phyloP scores from a whole-genome alignment of 1,140 invertebrate species.

The Coptotermes formosanus region DNA sequence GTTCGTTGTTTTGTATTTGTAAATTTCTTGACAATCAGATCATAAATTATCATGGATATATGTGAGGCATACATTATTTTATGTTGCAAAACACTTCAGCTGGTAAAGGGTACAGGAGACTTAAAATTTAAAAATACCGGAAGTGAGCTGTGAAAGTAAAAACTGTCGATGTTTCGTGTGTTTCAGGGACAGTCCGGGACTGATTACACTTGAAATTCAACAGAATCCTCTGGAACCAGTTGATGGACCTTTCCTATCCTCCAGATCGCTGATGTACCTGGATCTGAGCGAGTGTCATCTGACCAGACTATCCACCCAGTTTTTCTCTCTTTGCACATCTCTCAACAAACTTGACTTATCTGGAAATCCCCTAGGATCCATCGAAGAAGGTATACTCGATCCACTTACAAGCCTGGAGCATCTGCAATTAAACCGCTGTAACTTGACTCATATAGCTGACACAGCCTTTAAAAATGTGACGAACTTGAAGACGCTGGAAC shows the following conservation, averaged over 20 bases:
- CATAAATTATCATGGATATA: too few relatives aligned
- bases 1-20: too few relatives aligned
- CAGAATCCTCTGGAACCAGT: conserved; percentile 62
- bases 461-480: conserved; percentile 56
- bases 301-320: conserved; percentile 56
- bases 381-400: conserved; percentile 60
- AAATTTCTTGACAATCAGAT: too few relatives aligned
- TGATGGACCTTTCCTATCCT: conserved; percentile 63
- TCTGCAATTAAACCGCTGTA: conserved; percentile 63
- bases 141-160: too few relatives aligned
- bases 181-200: conserved; percentile 64
- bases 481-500: conserved; percentile 63
- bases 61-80: too few relatives aligned
- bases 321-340: conserved; percentile 65
- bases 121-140: too few relatives aligned
- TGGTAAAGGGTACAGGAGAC: too few relatives aligned
- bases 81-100: too few relatives aligned
- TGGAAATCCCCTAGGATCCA: conserved; percentile 60
- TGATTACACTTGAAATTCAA: conserved; percentile 68
- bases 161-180: neutral
- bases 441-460: conserved; percentile 57
- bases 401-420: conserved; percentile 62
- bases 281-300: conserved; percentile 66
- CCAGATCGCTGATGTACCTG: conserved; percentile 62
- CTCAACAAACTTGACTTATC: conserved; percentile 66